Percentiles rank a stretch among this genome's conserved stretches.
Conservation (phyloP, 2,888 invertebrate species). For the Watsonalla binaria region DNA sequence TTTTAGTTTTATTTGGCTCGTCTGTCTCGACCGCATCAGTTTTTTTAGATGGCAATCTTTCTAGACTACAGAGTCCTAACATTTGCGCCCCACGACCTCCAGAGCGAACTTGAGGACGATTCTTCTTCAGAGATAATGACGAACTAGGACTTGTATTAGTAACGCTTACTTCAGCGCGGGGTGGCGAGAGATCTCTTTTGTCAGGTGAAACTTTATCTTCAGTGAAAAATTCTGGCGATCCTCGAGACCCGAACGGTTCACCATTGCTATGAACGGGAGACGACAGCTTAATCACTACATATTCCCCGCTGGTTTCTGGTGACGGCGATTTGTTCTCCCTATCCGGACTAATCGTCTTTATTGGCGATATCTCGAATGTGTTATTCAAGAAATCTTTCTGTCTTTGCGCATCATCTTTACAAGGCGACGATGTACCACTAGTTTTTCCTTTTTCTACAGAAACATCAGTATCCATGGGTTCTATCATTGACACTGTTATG, state of each 20-base stretch:
- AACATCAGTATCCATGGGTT: constrained; percentile 12
- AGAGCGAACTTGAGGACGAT: constrained; percentile 53
- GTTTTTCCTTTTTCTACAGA: constrained; percentile 21
- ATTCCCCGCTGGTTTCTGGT: constrained; percentile 57
- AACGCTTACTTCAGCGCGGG: constrained; percentile 39
- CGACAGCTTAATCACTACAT: constrained; percentile 55
- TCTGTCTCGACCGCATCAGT: constrained; percentile 43
- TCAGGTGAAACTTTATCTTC: constrained; percentile 66
- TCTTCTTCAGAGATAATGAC: constrained; percentile 61
- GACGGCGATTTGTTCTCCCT: constrained; percentile 46
- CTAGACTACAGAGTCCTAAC: constrained; percentile 62
- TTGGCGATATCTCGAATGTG: constrained; percentile 81
- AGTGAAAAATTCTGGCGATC: constrained; percentile 70
- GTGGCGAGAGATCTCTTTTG: constrained; percentile 61
- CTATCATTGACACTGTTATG: constrained; percentile 25
- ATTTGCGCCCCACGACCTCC: constrained; percentile 69
- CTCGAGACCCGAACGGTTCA: constrained; percentile 52
- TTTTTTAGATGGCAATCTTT: constrained; percentile 40
- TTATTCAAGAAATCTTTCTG: constrained; percentile 76
- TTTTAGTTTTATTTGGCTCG: constrained; percentile 36
- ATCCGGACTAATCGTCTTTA: constrained; percentile 65
- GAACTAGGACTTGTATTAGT: constrained; percentile 55
- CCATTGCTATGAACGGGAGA: constrained; percentile 63
- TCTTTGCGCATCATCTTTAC: constrained; percentile 53
- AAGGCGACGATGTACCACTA: constrained; percentile 55